Evolutionary conservation across 1,140 invertebrate species (phyloP).

Genomic region (Calephelis virginiensis): DNA sequence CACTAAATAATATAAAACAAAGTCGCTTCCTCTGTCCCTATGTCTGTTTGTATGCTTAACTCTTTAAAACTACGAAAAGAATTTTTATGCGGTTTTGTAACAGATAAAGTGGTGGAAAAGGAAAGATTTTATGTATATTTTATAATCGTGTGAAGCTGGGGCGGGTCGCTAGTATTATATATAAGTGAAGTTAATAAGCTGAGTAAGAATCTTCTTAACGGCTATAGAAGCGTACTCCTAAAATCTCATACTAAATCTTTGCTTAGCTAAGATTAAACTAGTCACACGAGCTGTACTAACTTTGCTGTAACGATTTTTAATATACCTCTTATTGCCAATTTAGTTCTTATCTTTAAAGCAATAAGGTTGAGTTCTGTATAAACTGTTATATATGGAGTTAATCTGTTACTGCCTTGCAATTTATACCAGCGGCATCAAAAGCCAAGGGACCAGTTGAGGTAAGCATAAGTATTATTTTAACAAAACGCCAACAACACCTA

Average conservation of each 20-base stretch:
- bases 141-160: too few species aligned
- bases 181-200: too few species aligned
- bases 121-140: too few species aligned
- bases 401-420: slow-evolving; percentile 19
- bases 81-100: too few species aligned
- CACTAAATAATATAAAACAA: too few species aligned
- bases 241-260: slow-evolving; percentile 1
- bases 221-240: neutral
- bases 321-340: neutral
- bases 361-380: neutral
- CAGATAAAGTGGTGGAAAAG: too few species aligned
- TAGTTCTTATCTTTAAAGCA: neutral
- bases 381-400: slow-evolving; percentile 5
- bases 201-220: neutral
- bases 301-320: slow-evolving; percentile 20
- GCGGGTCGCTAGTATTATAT: too few species aligned
- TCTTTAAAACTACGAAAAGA: too few species aligned
- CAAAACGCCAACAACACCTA: slow-evolving; percentile 15
- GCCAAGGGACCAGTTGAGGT: slow-evolving; percentile 19
- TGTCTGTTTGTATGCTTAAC: too few species aligned
- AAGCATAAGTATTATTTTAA: slow-evolving; percentile 22
- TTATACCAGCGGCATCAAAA: slow-evolving; percentile 20
- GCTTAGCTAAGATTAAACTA: neutral
- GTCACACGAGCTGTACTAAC: slow-evolving; percentile 19
- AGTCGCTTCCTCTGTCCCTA: too few species aligned